Base-by-base conservation (phyloP, 2,797 vertebrate genomes). In the Spondyliosoma cantharus region DNA sequence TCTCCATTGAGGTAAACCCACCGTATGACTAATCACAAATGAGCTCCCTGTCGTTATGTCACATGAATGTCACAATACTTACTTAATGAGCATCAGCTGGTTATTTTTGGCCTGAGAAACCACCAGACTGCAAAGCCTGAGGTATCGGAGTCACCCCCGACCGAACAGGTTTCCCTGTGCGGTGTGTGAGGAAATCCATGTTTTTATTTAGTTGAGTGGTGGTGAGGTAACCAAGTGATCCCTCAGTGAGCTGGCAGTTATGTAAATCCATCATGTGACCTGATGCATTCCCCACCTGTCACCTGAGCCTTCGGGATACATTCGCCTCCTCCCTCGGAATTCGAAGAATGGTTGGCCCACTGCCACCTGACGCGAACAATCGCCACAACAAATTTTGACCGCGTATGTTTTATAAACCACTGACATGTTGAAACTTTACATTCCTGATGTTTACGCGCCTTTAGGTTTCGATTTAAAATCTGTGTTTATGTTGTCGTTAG, bases 1-100 rank as follows among this genome's bases (percentile, higher is more conserved):
- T 95, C 12, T 95, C 95, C 2, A 96, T 97, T 7, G 90, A 93
- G 93, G 96, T 97, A 91, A 90, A 43, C 29, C 0, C n/a, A 9
- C 9, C 19, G 1, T 1, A 1, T 60, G 70, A 75, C 57, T 43
- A 1, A 50, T 54, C 13, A 14, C 19, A 29, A 0, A 11, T 48
- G 65, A 76, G 4, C 19, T 79, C 29, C 79, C 22, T 14, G 13
- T 8, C 25, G 49, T 20, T n/a, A 4, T 22, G 58, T 67, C 73
- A 52, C 68, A 61, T 60, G 46, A 19, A 20, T 56, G 50, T 65
- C 78, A 50, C 56, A 63, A 37, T 15, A 12, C 1, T n/a, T 15
- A 12, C 1, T n/a, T 0, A 0, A 29, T 7, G 14, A 54, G 4
- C 4, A 1, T 12, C 6, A 22, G 45, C 52, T 7, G 0, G 32